A percentile compares a stretch with the other conserved stretches of the same genome.
These are phyloP conservation scores for Caenorhabditis japonica DNA, from an alignment of 2,888 invertebrate genomes.

Conservation along the genomic window DNA sequence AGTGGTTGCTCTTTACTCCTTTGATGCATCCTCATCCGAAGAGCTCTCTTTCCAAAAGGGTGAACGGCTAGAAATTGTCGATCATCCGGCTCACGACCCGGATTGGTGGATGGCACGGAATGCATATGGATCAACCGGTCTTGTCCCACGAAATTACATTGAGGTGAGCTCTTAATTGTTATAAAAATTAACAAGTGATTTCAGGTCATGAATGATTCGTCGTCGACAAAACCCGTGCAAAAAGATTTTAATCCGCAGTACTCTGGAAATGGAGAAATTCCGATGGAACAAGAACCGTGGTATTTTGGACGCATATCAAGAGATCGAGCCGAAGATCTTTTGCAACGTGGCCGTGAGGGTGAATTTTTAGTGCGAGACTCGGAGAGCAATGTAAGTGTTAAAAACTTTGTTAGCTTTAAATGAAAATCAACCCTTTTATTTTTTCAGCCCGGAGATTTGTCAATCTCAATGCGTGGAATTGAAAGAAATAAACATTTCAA, in stretches of 20 bases:
- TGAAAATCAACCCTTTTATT: not conserved
- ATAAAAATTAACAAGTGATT: not conserved
- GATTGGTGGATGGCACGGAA: conserved; percentile 98
- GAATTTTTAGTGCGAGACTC: conserved; percentile 98
- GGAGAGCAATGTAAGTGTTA: conserved; percentile 92
- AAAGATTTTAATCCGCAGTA: conserved; percentile 27
- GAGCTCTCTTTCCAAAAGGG: conserved; percentile 67
- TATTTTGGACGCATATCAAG: conserved; percentile 96
- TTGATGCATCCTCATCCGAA: conserved; percentile 84
- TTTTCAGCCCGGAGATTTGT: conserved; percentile 94
- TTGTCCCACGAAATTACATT: conserved; percentile 86
- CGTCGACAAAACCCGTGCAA: conserved; percentile 1
- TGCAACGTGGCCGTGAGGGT: conserved; percentile 95
- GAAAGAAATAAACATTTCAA: conserved; percentile 97
- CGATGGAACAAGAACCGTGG: conserved; percentile 83
- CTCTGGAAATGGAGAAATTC: conserved; percentile 13
- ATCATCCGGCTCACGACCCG: conserved; percentile 95
- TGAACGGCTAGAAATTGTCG: conserved; percentile 93
- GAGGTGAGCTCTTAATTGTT: conserved; percentile 69
- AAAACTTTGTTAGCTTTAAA: conserved; percentile 8
- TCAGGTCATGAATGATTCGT: conserved; percentile 39
- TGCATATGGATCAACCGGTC: conserved; percentile 90
- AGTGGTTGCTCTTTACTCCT: conserved; percentile 73
- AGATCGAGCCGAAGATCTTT: conserved; percentile 93
- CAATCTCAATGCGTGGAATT: conserved; percentile 96